Percentiles rank a stretch among this genome's conserved stretches.
phyloP scores from a whole-genome alignment of 2,797 vertebrate genomes.

The Cyprinella venusta region DNA sequence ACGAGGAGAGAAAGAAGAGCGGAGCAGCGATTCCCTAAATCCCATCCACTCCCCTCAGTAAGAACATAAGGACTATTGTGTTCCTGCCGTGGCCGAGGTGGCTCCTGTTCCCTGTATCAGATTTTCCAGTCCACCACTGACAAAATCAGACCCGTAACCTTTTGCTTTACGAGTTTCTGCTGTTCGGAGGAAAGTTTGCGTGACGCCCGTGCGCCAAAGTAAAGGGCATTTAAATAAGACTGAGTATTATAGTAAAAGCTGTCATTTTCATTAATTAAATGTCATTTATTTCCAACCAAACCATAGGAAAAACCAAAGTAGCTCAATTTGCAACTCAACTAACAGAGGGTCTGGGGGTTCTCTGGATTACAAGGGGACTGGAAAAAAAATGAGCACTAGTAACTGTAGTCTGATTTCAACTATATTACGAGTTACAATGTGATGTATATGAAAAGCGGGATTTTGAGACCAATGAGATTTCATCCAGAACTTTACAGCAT shows the following conservation, averaged over 20 bases:
- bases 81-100: conserved; percentile 55
- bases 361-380: neutral
- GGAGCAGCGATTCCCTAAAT: conserved; percentile 18
- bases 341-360: neutral
- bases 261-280: conserved; percentile 2
- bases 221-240: conserved; percentile 41
- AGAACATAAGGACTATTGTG: conserved; percentile 59
- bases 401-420: neutral
- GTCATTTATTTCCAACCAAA: conserved; percentile 10
- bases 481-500: neutral
- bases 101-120: conserved; percentile 51
- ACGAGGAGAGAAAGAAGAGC: neutral
- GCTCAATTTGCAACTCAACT: neutral
- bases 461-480: neutral
- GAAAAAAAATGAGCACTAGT: neutral
- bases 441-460: neutral
- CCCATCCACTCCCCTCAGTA: conserved; percentile 10
- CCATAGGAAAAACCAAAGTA: neutral
- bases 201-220: conserved; percentile 19
- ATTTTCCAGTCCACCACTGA: conserved; percentile 54
- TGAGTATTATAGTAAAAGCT: neutral
- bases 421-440: neutral
- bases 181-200: conserved; percentile 15
- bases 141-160: conserved; percentile 32
- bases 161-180: conserved; percentile 30